Percentiles rank a stretch among this genome's conserved stretches.
phyloP scores from a whole-genome alignment of 2,888 invertebrate species.

The Acrobasis repandana region DNA sequence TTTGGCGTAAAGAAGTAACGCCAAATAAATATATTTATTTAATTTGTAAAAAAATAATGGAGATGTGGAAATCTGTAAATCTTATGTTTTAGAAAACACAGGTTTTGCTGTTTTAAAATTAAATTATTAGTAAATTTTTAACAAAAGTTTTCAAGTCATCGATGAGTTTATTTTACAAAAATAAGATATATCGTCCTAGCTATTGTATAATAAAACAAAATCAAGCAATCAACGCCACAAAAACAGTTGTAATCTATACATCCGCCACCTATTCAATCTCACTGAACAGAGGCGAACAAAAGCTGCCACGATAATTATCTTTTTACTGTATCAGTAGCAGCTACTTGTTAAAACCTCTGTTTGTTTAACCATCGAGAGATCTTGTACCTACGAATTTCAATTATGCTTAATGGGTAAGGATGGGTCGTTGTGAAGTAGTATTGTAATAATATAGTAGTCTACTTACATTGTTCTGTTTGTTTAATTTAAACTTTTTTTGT shows the following conservation, averaged over 20 bases:
- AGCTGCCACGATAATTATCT: constrained; percentile 28
- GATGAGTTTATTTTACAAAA: too few species aligned
- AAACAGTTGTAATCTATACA: constrained; percentile 16
- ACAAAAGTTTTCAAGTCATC: too few species aligned
- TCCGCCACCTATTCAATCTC: constrained; percentile 16
- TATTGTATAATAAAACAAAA: not conserved
- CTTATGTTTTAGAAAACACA: too few species aligned
- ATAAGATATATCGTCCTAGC: not conserved
- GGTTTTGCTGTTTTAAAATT: too few species aligned
- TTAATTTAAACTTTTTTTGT: too few species aligned
- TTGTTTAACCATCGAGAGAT: constrained; percentile 25
- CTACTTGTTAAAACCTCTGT: constrained; percentile 23
- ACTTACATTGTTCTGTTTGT: too few species aligned
- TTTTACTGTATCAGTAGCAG: constrained; percentile 31
- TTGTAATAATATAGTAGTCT: not conserved
- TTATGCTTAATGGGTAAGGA: not conserved
- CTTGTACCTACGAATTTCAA: constrained; percentile 20
- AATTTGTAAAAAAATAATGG: too few species aligned
- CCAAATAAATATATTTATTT: too few species aligned
- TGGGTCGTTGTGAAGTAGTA: not conserved
- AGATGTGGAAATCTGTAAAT: too few species aligned
- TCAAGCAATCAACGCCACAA: constrained; percentile 1
- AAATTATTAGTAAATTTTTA: too few species aligned
- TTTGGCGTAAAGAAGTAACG: too few species aligned
- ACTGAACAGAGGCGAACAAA: constrained; percentile 21